Evolutionary conservation across 2,888 invertebrate genomes (phyloP), one percentile per base, ranked within the genome.

Genomic region (Plebejus argus): DNA sequence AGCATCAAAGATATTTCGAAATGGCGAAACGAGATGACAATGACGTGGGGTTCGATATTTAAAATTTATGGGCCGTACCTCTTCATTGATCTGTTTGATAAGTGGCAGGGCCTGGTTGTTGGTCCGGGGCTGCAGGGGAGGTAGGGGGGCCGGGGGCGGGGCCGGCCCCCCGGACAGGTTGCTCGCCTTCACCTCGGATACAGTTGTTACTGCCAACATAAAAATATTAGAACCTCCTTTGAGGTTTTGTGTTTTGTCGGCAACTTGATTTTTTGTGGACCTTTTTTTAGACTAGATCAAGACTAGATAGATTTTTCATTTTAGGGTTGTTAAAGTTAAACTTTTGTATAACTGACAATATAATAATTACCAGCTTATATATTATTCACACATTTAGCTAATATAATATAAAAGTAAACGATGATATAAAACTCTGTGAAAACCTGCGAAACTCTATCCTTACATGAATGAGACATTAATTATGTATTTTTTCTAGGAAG

Each of bases 21-120:
- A 79, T 77, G 20, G 77, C 77, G 35, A 79, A 76, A 77, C 78
- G 28, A 74, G 28, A 80, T 77, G 61, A 76, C 66, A 58, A 80
- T 77, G 33, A 56, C 1, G 66, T 78, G 45, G 77, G 76, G n/a
- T 39, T 39, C 71, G 20, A 71, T 71, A 71, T 39, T 71, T 71
- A 71, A 39, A 71, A 76, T 45, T 76, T 35, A 70, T 81, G 71
- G 78, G 78, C 81, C 82, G 83, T 87, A 93, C 93, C 89, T 93
- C 93, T 82, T 94, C 94, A 82, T 94, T 94, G 80, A 92, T 93
- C 80, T 93, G 93, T 81, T 94, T 94, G 78, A 92, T 89, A 3
- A 91, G 85, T 2, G 93, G 90, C 33, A 92, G 80, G 8, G 90
- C 88, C 81, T 92, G 93, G 81, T 90, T 91, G 82, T 90, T 92